A percentile compares a stretch with the other conserved stretches of the same genome.
Evolutionary conservation across 2,888 invertebrate species (phyloP).

Genomic region (Eretmocerus hayati): DNA sequence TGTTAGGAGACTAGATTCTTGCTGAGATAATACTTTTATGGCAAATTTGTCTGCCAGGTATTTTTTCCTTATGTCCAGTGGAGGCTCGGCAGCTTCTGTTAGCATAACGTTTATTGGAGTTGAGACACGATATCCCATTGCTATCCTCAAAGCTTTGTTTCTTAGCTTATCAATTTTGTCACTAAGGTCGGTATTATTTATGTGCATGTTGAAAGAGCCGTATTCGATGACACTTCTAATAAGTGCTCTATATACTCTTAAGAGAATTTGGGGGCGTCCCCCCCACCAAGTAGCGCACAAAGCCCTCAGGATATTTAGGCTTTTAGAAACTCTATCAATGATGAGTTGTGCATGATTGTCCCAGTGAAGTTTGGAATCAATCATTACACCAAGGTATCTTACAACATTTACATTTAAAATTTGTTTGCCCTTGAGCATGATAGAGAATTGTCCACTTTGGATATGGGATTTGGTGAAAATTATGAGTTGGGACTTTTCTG

Average conservation of each 20-base stretch:
- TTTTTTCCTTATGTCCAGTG: too few species aligned
- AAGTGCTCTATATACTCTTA: not conserved
- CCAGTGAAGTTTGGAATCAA: not conserved
- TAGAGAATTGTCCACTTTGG: too few species aligned
- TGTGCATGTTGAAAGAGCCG: not conserved
- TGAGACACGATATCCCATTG: not conserved
- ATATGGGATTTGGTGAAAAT: slow-evolving; percentile 3
- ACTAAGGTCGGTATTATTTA: not conserved
- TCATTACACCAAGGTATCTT: not conserved
- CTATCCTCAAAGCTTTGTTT: not conserved
- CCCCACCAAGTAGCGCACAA: not conserved
- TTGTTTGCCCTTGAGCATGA: not conserved
- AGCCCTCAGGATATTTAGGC: not conserved
- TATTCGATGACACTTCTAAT: not conserved
- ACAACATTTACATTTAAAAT: not conserved
- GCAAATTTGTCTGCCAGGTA: too few species aligned
- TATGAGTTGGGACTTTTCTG: not conserved
- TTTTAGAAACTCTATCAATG: not conserved
- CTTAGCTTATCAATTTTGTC: not conserved
- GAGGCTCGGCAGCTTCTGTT: too few species aligned
- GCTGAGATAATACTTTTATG: too few species aligned
- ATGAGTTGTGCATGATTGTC: not conserved
- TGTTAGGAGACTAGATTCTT: too few species aligned
- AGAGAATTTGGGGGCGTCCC: not conserved
- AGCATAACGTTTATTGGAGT: not conserved